These are phyloP conservation scores for Gnathonemus longibarbis DNA, from an alignment of 2,113 vertebrate genomes.

Conservation along the genomic window DNA sequence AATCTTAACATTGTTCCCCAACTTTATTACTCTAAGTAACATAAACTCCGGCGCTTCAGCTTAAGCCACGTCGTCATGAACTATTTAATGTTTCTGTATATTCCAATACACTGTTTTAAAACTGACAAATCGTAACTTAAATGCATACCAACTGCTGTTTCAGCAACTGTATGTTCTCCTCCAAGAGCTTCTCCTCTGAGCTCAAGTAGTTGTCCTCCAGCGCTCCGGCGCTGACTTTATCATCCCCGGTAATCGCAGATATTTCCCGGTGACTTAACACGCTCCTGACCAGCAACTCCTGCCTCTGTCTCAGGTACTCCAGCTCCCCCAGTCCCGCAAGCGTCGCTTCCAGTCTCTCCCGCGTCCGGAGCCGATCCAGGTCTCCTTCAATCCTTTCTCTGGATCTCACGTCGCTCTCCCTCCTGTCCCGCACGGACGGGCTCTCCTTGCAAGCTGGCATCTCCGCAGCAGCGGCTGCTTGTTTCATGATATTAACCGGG, in stretches of 20 bases:
- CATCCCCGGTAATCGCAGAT: slow-evolving; percentile 31
- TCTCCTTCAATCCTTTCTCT: slow-evolving; percentile 63
- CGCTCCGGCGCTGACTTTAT: slow-evolving; percentile 24
- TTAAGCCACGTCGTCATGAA: background rate
- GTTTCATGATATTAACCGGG: slow-evolving; percentile 36
- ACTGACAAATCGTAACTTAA: background rate
- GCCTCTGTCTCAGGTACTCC: slow-evolving; percentile 70
- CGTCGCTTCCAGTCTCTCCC: slow-evolving; percentile 78
- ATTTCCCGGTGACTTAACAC: slow-evolving; percentile 50
- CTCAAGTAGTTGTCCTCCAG: slow-evolving; percentile 54
- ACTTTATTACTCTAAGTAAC: background rate
- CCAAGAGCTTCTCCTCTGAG: slow-evolving; percentile 71
- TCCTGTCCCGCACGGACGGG: slow-evolving; percentile 40
- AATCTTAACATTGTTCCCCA: background rate
- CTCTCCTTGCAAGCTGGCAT: slow-evolving; percentile 42
- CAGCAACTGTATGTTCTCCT: slow-evolving; percentile 82
- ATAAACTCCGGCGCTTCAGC: background rate
- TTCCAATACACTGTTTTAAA: background rate
- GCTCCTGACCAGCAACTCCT: slow-evolving; percentile 70
- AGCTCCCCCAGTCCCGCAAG: slow-evolving; percentile 76
- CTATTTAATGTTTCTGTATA: background rate
- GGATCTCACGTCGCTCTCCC: slow-evolving; percentile 57
- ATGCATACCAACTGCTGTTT: slow-evolving; percentile 79
- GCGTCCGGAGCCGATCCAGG: slow-evolving; percentile 63
- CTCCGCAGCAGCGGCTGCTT: slow-evolving; percentile 32